Evolutionary conservation across 1,140 invertebrate species (phyloP), one percentile per base, ranked within the genome.

Genomic region (Drosophila virilis): DNA sequence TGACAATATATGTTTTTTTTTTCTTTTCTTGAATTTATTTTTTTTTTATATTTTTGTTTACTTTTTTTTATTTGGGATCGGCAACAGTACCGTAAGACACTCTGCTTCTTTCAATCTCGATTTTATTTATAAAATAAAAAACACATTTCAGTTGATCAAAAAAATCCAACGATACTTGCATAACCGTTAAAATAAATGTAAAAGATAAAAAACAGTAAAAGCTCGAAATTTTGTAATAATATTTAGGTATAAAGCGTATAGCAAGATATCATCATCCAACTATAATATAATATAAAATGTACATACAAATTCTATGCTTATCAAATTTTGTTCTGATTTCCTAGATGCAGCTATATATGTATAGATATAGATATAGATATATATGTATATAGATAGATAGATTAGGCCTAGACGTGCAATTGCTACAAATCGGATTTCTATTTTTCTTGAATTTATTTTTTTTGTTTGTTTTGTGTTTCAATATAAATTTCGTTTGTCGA

Each of bases 121-220:
- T 83, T 86, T 86, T 86, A 86, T 86, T 86, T 86, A 86, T 86
- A 86, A 86, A 86, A 86, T 86, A 86, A 86, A 86, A 78, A 86
- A 88, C 83, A 88, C 83, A 86, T 88, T 62, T 88, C 74, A 65
- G 65, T 88, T 77, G 79, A 74, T 88, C 58, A 82, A 74, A 70
- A 76, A 77, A 88, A 88, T 88, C 82, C 83, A 88, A 73, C 65
- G 65, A n/a, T n/a, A n/a, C n/a, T 77, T 83, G 74, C 61, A 57
- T 62, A 70, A 78, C 64, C 79, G 81, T 77, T 77, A 71, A 74
- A 51, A 74, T 17, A 78, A 55, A 72, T 7, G 10, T 66, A n/a
- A 22, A 57, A 55, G 50, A 28, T 51, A 59, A 17, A 17, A 79
- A 40, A 45, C 43, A 48, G 6, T 35, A 69, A 66, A 52, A 52